These are phyloP conservation scores for Berghia stephanieae DNA, from an alignment of 1,140 invertebrate species.

Conservation along the genomic window DNA sequence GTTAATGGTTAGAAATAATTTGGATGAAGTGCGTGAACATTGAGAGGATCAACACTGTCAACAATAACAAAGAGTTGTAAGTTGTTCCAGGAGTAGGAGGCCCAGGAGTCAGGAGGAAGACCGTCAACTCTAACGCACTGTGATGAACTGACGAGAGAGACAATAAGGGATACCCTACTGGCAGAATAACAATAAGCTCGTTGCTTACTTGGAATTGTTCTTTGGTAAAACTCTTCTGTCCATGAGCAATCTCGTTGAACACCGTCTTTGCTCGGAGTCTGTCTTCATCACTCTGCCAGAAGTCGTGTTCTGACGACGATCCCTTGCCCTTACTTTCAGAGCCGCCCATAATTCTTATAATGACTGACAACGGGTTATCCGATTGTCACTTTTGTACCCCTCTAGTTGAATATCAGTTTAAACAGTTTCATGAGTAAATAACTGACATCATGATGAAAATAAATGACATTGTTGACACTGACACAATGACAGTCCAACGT, in stretches of 20 bases:
- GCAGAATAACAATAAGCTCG: background rate
- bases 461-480: too few species aligned
- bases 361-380: too few species aligned
- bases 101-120: background rate
- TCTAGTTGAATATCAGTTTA: too few species aligned
- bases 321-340: slow-evolving; percentile 26
- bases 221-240: slow-evolving; percentile 20
- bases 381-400: too few species aligned
- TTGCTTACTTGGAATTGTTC: slow-evolving; percentile 12
- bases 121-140: background rate
- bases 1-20: too few species aligned
- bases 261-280: background rate
- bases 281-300: slow-evolving; percentile 22
- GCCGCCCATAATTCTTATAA: slow-evolving; percentile 17
- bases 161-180: too few species aligned
- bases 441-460: too few species aligned
- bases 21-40: background rate
- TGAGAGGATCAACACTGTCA: background rate
- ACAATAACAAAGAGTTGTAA: background rate
- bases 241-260: slow-evolving; percentile 16
- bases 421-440: too few species aligned
- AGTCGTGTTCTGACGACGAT: background rate
- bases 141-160: background rate
- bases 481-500: too few species aligned
- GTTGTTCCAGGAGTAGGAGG: background rate